Conservation (phyloP, 1,140 invertebrate species). For the Brachionus calyciflorus region DNA sequence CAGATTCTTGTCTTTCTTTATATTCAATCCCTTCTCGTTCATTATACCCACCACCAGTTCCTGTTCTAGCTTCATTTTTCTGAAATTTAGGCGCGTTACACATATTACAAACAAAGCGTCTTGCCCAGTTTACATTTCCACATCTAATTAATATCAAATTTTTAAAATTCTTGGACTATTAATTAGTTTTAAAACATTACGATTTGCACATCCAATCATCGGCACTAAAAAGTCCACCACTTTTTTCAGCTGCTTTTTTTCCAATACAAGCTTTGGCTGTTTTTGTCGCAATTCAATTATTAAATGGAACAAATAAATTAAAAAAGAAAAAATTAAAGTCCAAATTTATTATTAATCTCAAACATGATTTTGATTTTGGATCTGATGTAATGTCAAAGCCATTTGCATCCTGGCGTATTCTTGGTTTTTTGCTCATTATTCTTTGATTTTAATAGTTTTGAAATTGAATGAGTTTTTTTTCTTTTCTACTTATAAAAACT, state of each 20-base stretch:
- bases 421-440: constrained; percentile 23
- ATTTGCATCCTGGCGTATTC: constrained; percentile 11
- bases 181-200: constrained; percentile 54
- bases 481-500: too few species aligned
- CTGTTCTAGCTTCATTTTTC: constrained; percentile 73
- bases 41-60: constrained; percentile 71
- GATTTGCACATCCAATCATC: constrained; percentile 99
- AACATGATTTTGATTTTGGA: constrained; percentile 24
- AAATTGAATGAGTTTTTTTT: too few species aligned
- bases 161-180: constrained; percentile 44
- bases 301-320: constrained; percentile 31
- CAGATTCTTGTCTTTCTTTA: constrained; percentile 77
- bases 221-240: constrained; percentile 91
- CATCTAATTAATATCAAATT: constrained; percentile 66
- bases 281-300: constrained; percentile 2
- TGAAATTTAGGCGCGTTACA: constrained; percentile 96
- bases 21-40: constrained; percentile 89
- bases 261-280: constrained; percentile 68
- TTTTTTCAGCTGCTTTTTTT: constrained; percentile 94
- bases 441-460: too few species aligned
- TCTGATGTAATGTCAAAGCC: constrained; percentile 26
- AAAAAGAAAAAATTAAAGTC: neutral
- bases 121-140: constrained; percentile 98
- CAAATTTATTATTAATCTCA: constrained; percentile 14
- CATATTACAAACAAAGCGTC: constrained; percentile 92